phyloP scores from a whole-genome alignment of 1,140 invertebrate genomes.

The Cyphomyrmex costatus region DNA sequence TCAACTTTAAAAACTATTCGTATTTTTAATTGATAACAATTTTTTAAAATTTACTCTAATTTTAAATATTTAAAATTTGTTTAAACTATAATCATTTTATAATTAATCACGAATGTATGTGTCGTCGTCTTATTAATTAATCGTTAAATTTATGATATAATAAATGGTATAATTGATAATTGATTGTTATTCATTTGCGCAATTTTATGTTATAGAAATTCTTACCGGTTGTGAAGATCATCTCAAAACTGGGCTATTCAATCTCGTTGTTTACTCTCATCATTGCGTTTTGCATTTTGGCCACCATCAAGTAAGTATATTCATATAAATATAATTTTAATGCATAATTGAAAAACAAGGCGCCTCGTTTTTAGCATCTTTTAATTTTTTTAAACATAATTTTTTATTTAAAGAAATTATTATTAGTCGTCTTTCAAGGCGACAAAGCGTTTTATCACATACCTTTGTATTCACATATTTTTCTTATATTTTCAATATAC shows the following conservation, averaged over 20 bases:
- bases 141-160: background rate
- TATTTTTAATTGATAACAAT: background rate
- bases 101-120: background rate
- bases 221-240: conserved; percentile 88
- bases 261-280: conserved; percentile 90
- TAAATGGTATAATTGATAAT: background rate
- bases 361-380: background rate
- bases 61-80: too few species aligned
- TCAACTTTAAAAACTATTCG: background rate
- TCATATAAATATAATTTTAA: background rate
- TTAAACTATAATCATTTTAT: background rate
- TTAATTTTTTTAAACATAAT: background rate
- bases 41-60: background rate
- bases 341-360: background rate
- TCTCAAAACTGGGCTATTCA: conserved; percentile 91
- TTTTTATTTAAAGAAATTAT: background rate
- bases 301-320: conserved; percentile 90
- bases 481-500: background rate
- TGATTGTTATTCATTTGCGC: background rate
- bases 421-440: background rate
- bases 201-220: conserved; percentile 85
- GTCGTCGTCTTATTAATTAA: background rate
- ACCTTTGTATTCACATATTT: background rate
- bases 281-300: conserved; percentile 89
- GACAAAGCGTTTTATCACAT: background rate